phyloP scores from a whole-genome alignment of 1,140 invertebrate species.

The Glomeris maerens region DNA sequence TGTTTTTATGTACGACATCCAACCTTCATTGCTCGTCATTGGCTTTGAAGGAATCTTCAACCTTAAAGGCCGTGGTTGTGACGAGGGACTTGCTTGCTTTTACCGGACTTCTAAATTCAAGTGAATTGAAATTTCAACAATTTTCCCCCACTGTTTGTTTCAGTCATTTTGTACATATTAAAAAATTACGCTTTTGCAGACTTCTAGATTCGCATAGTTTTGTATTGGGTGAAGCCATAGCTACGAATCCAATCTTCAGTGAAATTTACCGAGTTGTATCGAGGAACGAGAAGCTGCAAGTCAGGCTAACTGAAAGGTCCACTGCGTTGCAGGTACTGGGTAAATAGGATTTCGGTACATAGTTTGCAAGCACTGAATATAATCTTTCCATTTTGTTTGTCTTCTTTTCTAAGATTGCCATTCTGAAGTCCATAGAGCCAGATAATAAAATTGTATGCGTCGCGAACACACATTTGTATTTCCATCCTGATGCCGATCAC shows the following conservation, averaged over 20 bases:
- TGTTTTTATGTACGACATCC: conserved; percentile 56
- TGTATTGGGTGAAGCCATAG: conserved; percentile 42
- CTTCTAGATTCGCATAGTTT: conserved; percentile 34
- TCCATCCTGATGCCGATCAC: conserved; percentile 73
- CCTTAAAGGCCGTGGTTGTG: conserved; percentile 53
- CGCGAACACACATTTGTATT: conserved; percentile 84
- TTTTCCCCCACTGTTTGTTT: too few species aligned
- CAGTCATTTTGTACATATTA: too few species aligned
- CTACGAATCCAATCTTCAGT: conserved; percentile 36
- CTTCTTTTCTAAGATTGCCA: conserved; percentile 33
- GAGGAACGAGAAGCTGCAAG: conserved; percentile 40
- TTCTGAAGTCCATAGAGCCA: conserved; percentile 45
- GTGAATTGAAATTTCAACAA: conserved; percentile 25
- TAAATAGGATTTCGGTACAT: conserved; percentile 40
- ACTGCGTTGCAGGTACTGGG: conserved; percentile 32
- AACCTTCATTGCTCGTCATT: conserved; percentile 39
- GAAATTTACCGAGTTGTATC: conserved; percentile 44
- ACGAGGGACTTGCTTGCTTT: conserved; percentile 68
- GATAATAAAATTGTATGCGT: conserved; percentile 44
- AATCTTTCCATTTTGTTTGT: conserved; percentile 13
- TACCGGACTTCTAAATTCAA: conserved; percentile 41
- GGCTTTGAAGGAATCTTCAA: conserved; percentile 46
- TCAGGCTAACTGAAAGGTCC: conserved; percentile 24
- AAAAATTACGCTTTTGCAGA: conserved; percentile 29
- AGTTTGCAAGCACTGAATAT: conserved; percentile 36